phyloP scores from a whole-genome alignment of 2,797 vertebrate species.

The Hypotaenidia okinawae region DNA sequence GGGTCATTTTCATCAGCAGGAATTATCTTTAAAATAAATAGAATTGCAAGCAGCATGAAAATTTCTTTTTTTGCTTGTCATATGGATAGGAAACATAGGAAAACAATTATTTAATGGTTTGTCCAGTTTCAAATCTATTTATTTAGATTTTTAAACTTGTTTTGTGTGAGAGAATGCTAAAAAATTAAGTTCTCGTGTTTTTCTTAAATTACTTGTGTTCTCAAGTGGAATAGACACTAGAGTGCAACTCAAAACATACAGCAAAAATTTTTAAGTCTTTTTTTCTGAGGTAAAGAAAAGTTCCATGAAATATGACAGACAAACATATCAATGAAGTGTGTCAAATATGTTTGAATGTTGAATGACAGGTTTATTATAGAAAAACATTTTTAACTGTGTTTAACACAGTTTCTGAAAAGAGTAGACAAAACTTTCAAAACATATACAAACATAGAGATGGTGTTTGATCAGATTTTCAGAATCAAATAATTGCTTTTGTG shows the following conservation, averaged over 20 bases:
- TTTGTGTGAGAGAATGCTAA: background rate
- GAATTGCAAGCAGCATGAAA: background rate
- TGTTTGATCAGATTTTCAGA: background rate
- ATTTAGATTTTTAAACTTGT: background rate
- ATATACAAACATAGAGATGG: background rate
- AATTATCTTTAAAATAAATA: background rate
- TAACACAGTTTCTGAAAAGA: background rate
- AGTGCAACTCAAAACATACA: background rate
- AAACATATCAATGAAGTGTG: background rate
- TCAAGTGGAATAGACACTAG: background rate
- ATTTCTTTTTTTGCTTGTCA: background rate
- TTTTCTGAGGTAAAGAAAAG: background rate
- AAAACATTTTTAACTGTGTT: background rate
- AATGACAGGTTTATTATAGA: background rate
- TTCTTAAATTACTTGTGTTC: background rate
- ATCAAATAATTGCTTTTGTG: background rate
- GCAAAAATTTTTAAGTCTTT: background rate
- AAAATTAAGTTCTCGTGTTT: background rate
- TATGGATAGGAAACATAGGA: background rate
- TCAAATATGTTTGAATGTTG: background rate
- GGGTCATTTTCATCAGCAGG: background rate
- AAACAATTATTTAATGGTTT: background rate
- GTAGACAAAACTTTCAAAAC: background rate
- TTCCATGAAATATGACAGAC: background rate
- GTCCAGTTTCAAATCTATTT: background rate